Evolutionary conservation across 2,113 vertebrate genomes (phyloP), one percentile per base, ranked within the genome.

Genomic region (Camelus bactrianus): DNA sequence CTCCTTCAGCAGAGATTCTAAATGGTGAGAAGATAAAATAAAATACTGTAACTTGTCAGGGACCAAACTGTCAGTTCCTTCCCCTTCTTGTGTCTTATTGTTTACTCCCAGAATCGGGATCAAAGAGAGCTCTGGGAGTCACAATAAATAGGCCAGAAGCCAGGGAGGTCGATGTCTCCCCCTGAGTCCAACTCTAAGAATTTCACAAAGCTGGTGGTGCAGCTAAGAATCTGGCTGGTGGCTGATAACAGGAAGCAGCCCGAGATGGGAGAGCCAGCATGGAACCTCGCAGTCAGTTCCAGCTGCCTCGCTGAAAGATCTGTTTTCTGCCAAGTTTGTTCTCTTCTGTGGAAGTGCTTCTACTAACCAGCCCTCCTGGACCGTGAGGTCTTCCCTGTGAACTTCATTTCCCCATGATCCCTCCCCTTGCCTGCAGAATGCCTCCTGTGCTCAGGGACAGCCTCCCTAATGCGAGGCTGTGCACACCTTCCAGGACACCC

Each of bases 1-100:
- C 99, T 60, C 99, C 99, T 79, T 99, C 99, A 58, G 99, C 98
- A 20, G 99, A 99, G 97, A 99, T 99, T 98, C 99, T 99, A 95
- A 77, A 98, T 91, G 76, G 91, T 17, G 92, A 96, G 83, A 52
- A 89, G 70, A 83, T 62, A 97, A 89, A 93, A 73, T 8, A 56
- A 46, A 88, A 72, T 10, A 12, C 12, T 9, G 3, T 84, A 11
- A 52, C 0, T 48, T 32, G 12, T 28, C 35, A 80, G 67, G 7
- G 15, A 35, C 30, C 46, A 93, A 52, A n/a, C 32, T 5, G 1
- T 17, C 10, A 0, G 26, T 52, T 1, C 32, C 13, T 38, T 70
- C 81, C 32, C 19, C 56, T 86, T 84, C 48, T n/a, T 22, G 24
- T 0, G 11, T 72, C n/a, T 24, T 30, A 76, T 28, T 46, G 8